Evolutionary conservation across 2,797 vertebrate genomes (phyloP).

Genomic region (Xenopus petersii): DNA sequence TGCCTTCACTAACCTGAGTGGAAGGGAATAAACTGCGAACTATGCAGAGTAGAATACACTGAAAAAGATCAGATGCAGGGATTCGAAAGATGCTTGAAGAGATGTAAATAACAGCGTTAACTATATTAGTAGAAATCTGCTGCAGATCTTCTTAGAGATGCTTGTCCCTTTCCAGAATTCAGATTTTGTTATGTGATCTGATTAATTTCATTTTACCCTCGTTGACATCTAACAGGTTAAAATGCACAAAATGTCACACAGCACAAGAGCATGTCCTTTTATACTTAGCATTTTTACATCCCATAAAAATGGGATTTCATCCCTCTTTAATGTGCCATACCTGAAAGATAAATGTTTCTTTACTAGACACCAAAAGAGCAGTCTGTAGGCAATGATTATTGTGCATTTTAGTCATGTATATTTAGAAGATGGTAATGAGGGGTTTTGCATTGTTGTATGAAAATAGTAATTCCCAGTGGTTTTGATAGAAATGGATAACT

Average conservation of each 20-base stretch:
- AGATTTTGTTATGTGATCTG: conserved; percentile 20
- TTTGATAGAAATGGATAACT: conserved; percentile 69
- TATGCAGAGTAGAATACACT: too few relatives aligned
- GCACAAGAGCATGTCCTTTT: conserved; percentile 73
- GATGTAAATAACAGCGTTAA: neutral
- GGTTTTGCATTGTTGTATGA: conserved; percentile 97
- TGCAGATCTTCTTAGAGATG: neutral
- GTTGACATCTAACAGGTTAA: conserved; percentile 78
- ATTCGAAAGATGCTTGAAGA: too few relatives aligned
- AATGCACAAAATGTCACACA: conserved; percentile 86
- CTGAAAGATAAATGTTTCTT: conserved; percentile 88
- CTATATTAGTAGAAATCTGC: neutral
- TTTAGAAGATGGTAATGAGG: conserved; percentile 98
- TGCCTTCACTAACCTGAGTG: too few relatives aligned
- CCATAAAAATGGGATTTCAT: conserved; percentile 64
- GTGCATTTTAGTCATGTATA: conserved; percentile 97
- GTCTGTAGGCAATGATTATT: conserved; percentile 86
- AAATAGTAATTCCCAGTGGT: conserved; percentile 85
- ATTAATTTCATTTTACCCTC: conserved; percentile 44
- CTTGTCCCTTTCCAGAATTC: neutral
- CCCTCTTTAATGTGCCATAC: conserved; percentile 85
- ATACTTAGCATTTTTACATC: conserved; percentile 82
- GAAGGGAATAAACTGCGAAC: too few relatives aligned
- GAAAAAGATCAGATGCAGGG: too few relatives aligned
- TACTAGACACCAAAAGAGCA: conserved; percentile 97